A percentile compares a stretch with the other conserved stretches of the same genome.
phyloP scores from a whole-genome alignment of 1,140 invertebrate species.

The Brachionus asplanchnoidis region DNA sequence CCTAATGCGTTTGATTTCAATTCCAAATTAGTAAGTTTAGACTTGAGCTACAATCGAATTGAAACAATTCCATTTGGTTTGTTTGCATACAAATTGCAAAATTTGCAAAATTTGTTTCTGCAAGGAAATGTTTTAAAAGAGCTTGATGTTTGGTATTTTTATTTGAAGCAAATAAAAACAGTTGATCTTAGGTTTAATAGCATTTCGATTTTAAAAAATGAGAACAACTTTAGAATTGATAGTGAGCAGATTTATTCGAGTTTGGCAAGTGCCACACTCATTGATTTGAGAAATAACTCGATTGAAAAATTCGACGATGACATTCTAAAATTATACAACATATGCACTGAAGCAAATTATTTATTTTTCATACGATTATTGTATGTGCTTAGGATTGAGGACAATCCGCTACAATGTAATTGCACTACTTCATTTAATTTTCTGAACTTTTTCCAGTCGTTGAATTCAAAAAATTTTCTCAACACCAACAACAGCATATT shows the following conservation, averaged over 20 bases:
- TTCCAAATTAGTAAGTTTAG: not conserved
- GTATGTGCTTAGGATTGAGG: not conserved
- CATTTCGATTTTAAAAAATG: not conserved
- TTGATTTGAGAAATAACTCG: slow-evolving; percentile 11
- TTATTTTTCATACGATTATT: slow-evolving; percentile 11
- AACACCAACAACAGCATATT: not conserved
- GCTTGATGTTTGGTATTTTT: slow-evolving; percentile 36
- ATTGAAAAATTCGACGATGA: slow-evolving; percentile 24
- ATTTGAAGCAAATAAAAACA: not conserved
- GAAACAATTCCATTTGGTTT: not conserved
- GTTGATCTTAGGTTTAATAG: not conserved
- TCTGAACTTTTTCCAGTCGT: not conserved
- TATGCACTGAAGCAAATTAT: not conserved
- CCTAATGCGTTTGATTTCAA: not conserved
- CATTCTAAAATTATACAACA: not conserved
- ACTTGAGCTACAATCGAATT: slow-evolving; percentile 20
- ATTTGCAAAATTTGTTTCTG: not conserved
- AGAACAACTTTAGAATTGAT: not conserved
- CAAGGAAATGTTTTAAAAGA: not conserved
- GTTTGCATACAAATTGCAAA: not conserved
- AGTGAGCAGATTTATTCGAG: not conserved
- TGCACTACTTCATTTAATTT: slow-evolving; percentile 20
- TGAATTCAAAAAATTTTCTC: not conserved
- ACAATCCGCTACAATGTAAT: slow-evolving; percentile 14
- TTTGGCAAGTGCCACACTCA: not conserved